Evolutionary conservation across 2,888 invertebrate species (phyloP).

Genomic region (Cryptus armator): DNA sequence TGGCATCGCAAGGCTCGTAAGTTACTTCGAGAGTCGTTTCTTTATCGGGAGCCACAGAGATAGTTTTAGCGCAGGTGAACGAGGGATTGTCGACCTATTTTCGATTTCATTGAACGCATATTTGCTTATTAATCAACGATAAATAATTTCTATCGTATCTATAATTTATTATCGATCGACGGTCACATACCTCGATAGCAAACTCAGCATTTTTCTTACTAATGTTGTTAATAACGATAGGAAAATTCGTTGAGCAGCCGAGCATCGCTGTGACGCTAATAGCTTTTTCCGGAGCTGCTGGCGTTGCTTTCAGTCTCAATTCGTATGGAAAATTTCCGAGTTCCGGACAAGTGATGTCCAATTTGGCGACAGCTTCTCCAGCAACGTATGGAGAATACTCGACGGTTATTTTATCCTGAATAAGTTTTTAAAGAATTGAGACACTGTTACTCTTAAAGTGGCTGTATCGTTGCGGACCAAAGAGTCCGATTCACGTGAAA

Average conservation of each 20-base stretch:
- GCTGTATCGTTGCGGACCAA: too few relatives aligned
- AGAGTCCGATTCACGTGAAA: too few relatives aligned
- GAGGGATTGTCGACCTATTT: conserved; percentile 73
- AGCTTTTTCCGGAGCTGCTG: conserved; percentile 72
- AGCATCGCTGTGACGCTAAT: conserved; percentile 71
- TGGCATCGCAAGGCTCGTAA: conserved; percentile 76
- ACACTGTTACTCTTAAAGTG: too few relatives aligned
- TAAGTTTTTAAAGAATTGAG: background rate
- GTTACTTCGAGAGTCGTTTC: conserved; percentile 68
- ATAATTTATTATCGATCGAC: background rate
- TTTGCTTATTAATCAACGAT: background rate
- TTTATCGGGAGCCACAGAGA: conserved; percentile 65
- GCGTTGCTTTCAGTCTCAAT: conserved; percentile 73
- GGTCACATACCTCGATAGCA: conserved; percentile 68
- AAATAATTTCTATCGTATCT: background rate
- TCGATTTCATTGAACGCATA: background rate
- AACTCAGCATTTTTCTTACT: conserved; percentile 69
- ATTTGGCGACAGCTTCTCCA: conserved; percentile 62
- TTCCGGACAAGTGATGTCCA: conserved; percentile 71
- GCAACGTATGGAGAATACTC: conserved; percentile 74
- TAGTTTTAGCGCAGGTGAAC: conserved; percentile 67
- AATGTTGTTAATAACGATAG: conserved; percentile 71
- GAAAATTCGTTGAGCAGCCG: conserved; percentile 71
- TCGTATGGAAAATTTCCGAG: conserved; percentile 77
- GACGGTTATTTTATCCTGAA: conserved; percentile 71